Conservation (phyloP, 1,140 invertebrate genomes). For the silkworm (Bombyx mori) region DNA sequence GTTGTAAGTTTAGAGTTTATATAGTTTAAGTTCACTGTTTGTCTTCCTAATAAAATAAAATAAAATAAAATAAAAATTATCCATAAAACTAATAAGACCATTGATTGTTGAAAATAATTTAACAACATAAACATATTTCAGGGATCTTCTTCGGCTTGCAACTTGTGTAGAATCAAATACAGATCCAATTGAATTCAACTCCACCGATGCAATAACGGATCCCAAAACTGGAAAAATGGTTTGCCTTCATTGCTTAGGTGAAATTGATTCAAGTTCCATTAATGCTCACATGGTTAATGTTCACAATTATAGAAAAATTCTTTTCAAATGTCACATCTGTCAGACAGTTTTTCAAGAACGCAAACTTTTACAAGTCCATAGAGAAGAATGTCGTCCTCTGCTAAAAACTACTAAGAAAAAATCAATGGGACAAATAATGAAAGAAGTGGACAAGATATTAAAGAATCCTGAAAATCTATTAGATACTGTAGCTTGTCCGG, state of each 20-base stretch:
- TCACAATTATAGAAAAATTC: slow-evolving; percentile 19
- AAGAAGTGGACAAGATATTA: slow-evolving; percentile 14
- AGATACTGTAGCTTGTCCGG: slow-evolving; percentile 18
- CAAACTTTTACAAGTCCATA: slow-evolving; percentile 12
- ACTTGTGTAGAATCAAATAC: slow-evolving; percentile 21
- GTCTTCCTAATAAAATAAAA: too few species aligned
- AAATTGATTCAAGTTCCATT: slow-evolving; percentile 14
- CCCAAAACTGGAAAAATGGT: slow-evolving; percentile 19
- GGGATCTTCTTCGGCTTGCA: slow-evolving; percentile 20
- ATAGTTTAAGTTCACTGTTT: too few species aligned
- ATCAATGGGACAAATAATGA: slow-evolving; percentile 19
- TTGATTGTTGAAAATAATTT: too few species aligned
- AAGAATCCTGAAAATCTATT: slow-evolving; percentile 9
- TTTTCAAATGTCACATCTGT: slow-evolving; percentile 21
- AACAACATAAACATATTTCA: slow-evolving; percentile 8
- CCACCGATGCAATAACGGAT: slow-evolving; percentile 18
- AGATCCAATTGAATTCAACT: slow-evolving; percentile 21
- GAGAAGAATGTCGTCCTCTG: slow-evolving; percentile 13
- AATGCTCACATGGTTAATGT: slow-evolving; percentile 19
- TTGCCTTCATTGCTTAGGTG: slow-evolving; percentile 20
- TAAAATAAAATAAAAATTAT: too few species aligned
- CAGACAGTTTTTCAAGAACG: slow-evolving; percentile 16
- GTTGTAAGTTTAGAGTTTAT: too few species aligned
- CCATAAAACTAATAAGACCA: too few species aligned
- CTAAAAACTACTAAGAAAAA: slow-evolving; percentile 15